Evolutionary conservation across 2,888 invertebrate species (phyloP), one percentile per base, ranked within the genome.

Genomic region (Andrena fulva): DNA sequence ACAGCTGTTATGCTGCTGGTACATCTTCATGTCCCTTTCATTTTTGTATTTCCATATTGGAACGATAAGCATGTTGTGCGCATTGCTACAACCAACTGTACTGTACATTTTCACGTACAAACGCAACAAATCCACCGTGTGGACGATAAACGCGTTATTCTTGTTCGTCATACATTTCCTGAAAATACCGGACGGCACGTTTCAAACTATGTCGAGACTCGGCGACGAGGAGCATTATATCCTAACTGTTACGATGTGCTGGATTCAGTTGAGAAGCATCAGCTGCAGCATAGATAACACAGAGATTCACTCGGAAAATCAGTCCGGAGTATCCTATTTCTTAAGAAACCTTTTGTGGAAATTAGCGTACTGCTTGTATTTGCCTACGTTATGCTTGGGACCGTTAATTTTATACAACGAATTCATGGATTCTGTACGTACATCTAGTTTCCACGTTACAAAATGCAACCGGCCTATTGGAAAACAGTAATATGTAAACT

Each of bases 301-400:
- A 70, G 33, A 80, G 33, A 54, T 63, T 12, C 31, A 70, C 66
- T 60, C 50, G 20, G 42, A 64, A 8, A 56, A 54, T 10, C 35
- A 60, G 60, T 33, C 0, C 24, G 12, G 54, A 8, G 0, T 8
- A 20, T 12, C 27, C 8, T 27, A 29, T 24, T 92, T 92, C 83
- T 86, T 95, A 2, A 85, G 95, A 70, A 95, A 96, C 83, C 95
- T 96, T 89, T 92, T 97, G 7, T 87, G 90, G 52, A 92, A 90
- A 66, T 80, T 92, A 69, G 96, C 96, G 27, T 99, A 98, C 93
- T 95, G 96, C 77, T 95, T 98, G 68, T 98, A 99, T 93, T 95
- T 98, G 71, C 99, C 99, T 27, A 95, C 97, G n/a, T 94, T 98
- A 79, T 96, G 97, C 89, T 95, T 96, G 88, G 99, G 99, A 24